A percentile compares a stretch with the other conserved stretches of the same genome.
Conservation (phyloP, 2,888 invertebrate species). For the Holacanthella duospinosa region DNA sequence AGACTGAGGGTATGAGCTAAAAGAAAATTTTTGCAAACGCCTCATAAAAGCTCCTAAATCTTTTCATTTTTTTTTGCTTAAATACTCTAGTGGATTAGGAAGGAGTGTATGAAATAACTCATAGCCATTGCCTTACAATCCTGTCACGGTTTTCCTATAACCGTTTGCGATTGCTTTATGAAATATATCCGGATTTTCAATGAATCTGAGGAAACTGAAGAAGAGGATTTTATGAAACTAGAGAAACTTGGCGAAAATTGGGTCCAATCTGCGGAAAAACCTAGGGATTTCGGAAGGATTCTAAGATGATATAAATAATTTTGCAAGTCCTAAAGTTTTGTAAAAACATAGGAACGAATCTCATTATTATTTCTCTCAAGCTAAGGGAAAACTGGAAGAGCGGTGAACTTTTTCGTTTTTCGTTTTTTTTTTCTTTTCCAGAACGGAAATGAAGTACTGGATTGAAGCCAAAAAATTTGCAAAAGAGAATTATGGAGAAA, state of each 20-base stretch:
- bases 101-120: neutral
- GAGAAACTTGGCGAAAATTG: too few relatives aligned
- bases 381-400: too few relatives aligned
- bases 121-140: neutral
- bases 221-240: too few relatives aligned
- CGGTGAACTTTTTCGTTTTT: too few relatives aligned
- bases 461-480: neutral
- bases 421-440: too few relatives aligned
- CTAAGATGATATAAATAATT: too few relatives aligned
- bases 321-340: too few relatives aligned
- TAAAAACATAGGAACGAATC: too few relatives aligned
- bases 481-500: neutral
- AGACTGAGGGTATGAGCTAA: neutral
- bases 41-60: neutral
- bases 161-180: neutral
- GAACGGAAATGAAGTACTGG: neutral
- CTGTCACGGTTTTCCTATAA: neutral
- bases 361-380: too few relatives aligned
- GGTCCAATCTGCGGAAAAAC: too few relatives aligned
- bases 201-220: too few relatives aligned
- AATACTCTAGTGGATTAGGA: neutral
- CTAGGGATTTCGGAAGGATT: too few relatives aligned
- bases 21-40: neutral
- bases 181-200: neutral
- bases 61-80: neutral